A percentile compares a stretch with the other conserved stretches of the same genome.
phyloP scores from a whole-genome alignment of 2,113 vertebrate species.

The Ammodytes marinus region DNA sequence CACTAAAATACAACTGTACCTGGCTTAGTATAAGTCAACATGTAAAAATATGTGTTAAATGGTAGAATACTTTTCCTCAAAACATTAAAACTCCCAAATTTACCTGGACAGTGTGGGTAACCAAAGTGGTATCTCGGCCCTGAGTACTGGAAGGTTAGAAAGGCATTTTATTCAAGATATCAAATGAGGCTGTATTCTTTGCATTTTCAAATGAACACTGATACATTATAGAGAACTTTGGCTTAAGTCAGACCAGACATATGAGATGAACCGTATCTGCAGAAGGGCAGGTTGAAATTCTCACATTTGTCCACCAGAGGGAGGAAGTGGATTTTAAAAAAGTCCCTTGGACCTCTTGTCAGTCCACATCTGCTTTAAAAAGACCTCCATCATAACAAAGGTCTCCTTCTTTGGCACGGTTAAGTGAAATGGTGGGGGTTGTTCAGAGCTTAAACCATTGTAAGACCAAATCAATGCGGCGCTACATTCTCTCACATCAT shows the following conservation, averaged over 20 bases:
- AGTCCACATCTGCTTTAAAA: neutral
- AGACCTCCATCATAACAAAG: neutral
- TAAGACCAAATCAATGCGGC: neutral
- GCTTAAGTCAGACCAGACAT: neutral
- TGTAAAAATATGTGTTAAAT: neutral
- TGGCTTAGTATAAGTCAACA: neutral
- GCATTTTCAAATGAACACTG: neutral
- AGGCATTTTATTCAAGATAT: neutral
- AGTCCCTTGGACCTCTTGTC: constrained; percentile 1
- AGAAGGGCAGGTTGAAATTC: constrained; percentile 29
- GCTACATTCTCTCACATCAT: neutral
- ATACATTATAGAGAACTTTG: neutral
- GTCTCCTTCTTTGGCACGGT: constrained; percentile 32
- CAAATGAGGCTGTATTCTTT: neutral
- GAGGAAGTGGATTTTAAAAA: constrained; percentile 51
- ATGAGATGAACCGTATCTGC: neutral
- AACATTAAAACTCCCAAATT: neutral
- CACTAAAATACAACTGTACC: neutral
- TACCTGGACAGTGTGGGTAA: neutral
- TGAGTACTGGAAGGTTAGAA: neutral
- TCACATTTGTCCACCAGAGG: constrained; percentile 66
- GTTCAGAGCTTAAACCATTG: neutral
- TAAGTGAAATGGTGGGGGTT: neutral
- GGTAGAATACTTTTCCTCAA: neutral
- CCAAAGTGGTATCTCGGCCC: neutral